Conservation (phyloP, 1,140 invertebrate species). For the Telenomus remus region DNA sequence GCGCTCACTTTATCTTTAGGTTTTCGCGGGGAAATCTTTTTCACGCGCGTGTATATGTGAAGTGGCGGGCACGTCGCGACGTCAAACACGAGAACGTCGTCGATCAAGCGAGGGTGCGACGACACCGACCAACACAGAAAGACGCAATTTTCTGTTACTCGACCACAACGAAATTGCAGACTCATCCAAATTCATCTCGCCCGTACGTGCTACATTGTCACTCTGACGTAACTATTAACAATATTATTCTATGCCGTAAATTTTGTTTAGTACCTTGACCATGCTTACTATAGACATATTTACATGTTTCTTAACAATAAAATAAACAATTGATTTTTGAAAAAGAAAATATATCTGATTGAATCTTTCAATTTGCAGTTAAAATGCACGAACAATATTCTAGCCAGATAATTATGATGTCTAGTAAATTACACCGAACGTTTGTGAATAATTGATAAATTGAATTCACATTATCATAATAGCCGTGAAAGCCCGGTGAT, state of each 20-base stretch:
- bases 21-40: constrained; percentile 44
- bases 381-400: too few relatives aligned
- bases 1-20: constrained; percentile 35
- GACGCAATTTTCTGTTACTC: constrained; percentile 59
- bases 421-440: neutral
- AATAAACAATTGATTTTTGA: too few relatives aligned
- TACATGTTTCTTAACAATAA: too few relatives aligned
- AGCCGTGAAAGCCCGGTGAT: constrained; percentile 4
- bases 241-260: too few relatives aligned
- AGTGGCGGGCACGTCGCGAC: constrained; percentile 31
- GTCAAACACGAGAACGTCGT: neutral
- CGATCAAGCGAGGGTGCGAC: constrained; percentile 23
- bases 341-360: too few relatives aligned
- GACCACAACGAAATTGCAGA: constrained; percentile 59
- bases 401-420: neutral
- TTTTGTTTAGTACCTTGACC: too few relatives aligned
- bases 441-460: constrained; percentile 6
- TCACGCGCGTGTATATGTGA: constrained; percentile 30
- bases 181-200: constrained; percentile 60
- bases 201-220: constrained; percentile 40
- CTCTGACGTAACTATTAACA: neutral
- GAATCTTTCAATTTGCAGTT: too few relatives aligned
- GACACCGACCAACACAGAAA: constrained; percentile 21
- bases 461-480: constrained; percentile 12
- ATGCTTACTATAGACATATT: too few relatives aligned